Base-by-base conservation (phyloP, 1,140 invertebrate genomes). In the Drosophila lowei region DNA sequence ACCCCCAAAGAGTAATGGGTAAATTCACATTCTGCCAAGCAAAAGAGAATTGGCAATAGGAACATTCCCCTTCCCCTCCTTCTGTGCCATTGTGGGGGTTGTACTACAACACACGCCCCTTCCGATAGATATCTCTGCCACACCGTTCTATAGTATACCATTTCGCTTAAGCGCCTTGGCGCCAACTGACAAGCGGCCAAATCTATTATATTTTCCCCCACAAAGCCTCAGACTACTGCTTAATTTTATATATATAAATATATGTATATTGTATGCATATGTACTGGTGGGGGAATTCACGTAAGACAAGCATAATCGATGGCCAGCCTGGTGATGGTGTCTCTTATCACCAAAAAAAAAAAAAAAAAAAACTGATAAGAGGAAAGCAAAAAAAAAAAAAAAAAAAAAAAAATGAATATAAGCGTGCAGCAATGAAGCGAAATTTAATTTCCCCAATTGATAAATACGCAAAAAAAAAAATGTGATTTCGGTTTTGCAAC, bases 221-320 rank as follows among this genome's bases (percentile, higher is more conserved):
- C 44, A 72, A 62, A 72, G 44, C 68, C 67, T 71, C 28, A 18
- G 43, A 53, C 50, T 72, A 72, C 46, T 38, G 18, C 38, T 21
- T 34, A 15, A 16, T 34, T 18, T 16, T 34, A 30, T 60, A 18
- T 41, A 41, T 16, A 30, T 38, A 13, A 28, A 18, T 28, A 7
- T 28, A 7, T 60, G 3, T 25, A 13, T 38, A 18, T 18, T 18
- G 18, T 18, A 18, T n/a, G n/a, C 21, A 6, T 68, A 50, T 71
- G 34, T 38, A 72, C 30, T 48, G 59, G 3, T 3, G 3, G 1
- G 34, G 34, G 52, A 74, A 74, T 74, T 74, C 71, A 65, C 71
- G 47, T 73, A 74, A 74, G 71, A 74, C 71, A 74, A 73, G 71
- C 60, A 74, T 74, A 74, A 74, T 73, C 67, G 67, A 71, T 71